Evolutionary conservation across 2,888 invertebrate species (phyloP), one percentile per base, ranked within the genome.

Genomic region (Ypsolopha scabrella): DNA sequence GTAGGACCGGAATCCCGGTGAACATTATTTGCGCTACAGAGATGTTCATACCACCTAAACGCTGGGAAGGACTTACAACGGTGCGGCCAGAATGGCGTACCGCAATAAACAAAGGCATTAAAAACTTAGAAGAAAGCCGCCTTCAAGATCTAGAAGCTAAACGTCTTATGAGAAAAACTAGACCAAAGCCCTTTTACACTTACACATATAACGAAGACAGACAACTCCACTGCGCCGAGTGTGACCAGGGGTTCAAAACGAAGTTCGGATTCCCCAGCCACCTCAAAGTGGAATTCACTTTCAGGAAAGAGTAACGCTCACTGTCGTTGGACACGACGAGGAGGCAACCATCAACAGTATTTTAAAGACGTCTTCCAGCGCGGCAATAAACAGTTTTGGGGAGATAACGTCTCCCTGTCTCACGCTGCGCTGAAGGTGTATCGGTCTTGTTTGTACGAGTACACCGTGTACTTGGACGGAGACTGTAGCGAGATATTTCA

Each of bases 1-100:
- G n/a, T n/a, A n/a, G n/a, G n/a, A n/a, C n/a, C 55, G 52, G 7
- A 55, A 52, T 11, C 55, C n/a, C 6, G 53, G 56, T 35, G 50
- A 51, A 2, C 51, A 50, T 24, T 37, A n/a, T n/a, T n/a, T n/a
- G n/a, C n/a, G n/a, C n/a, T 54, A n/a, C n/a, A n/a, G n/a, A n/a
- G n/a, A n/a, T n/a, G n/a, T n/a, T n/a, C n/a, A n/a, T n/a, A n/a
- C n/a, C n/a, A n/a, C n/a, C n/a, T n/a, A n/a, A n/a, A n/a, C n/a
- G n/a, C n/a, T n/a, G n/a, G n/a, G n/a, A n/a, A n/a, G n/a, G n/a
- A n/a, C n/a, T 9, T 9, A n/a, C 43, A 7, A 6, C 7, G 13
- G 6, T n/a, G 13, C 7, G 43, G n/a, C 43, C 43, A 9, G n/a
- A 7, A 6, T 41, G 43, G 43, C 43, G 43, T 6, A n/a, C 7